Base-by-base conservation (phyloP, 2,113 vertebrate genomes). In the Corythornis madagascariensis region DNA sequence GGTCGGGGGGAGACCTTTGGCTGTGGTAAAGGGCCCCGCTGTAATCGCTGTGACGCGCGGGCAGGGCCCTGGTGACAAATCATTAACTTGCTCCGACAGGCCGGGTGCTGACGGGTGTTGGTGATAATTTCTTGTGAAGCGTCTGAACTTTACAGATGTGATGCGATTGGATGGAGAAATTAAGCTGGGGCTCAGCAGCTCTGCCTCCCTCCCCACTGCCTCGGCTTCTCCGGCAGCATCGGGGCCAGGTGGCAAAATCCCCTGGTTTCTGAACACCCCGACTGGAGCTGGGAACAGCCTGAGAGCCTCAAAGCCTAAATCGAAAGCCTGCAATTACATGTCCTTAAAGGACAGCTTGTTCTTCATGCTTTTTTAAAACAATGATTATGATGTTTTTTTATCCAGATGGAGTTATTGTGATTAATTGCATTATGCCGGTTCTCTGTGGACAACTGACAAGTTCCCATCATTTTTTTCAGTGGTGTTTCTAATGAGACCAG, bases 31-130 rank as follows among this genome's bases (percentile, higher is more conserved):
- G 66, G 72, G 75, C 87, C 59, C 86, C 71, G 71, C 57, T 1
- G 57, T 93, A 93, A 97, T 97, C 87, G 81, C 69, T 20, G 91
- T 93, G 96, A 96, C 94, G 87, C 57, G n/a, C 69, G 11, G 95
- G 95, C 91, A 86, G 87, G 92, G 89, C 94, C 92, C 93, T 13
- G 81, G 95, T 95, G 95, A 95, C 96, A 96, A 97, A 96, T 95
- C 96, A 92, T 96, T 97, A 96, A 97, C 96, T 93, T 90, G 90
- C 94, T 85, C 75, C 9, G 95, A 97, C 96, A 97, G 96, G 96
- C 95, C 26, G 88, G 89, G 72, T 72, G 78, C 94, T 96, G 96
- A 96, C 71, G 89, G 92, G 80, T 94, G 90, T 83, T 94, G 95
- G 90, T 91, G 94, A 86, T 97, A 97, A 97, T 96, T 95, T 70